These are phyloP conservation scores for Tokudaia tokunoshimensis DNA, from an alignment of 2,797 vertebrate species.

Conservation along the genomic window DNA sequence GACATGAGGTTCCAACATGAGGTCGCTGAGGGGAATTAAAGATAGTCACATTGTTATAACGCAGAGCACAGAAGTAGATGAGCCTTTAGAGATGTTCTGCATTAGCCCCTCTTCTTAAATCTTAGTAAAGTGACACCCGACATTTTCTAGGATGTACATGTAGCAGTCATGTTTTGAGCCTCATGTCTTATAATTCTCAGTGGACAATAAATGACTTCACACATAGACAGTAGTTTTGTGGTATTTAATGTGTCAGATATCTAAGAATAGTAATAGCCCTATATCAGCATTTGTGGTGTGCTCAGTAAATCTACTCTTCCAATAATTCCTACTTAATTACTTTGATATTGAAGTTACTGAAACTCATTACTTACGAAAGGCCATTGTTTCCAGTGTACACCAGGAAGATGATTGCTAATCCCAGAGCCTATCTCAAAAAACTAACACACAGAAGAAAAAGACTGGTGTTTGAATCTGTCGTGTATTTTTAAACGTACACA, in stretches of 20 bases:
- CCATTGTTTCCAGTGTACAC: not conserved
- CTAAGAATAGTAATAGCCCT: conserved; percentile 48
- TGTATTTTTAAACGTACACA: not conserved
- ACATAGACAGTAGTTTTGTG: conserved; percentile 50
- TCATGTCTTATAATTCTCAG: conserved; percentile 45
- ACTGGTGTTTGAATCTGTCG: not conserved
- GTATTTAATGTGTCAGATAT: conserved; percentile 41
- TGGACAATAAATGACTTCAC: conserved; percentile 58
- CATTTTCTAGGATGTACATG: conserved; percentile 17
- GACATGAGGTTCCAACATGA: conserved; percentile 6
- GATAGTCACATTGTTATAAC: conserved; percentile 30
- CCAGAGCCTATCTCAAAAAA: not conserved
- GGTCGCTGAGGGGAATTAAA: not conserved
- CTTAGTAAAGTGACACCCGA: conserved; percentile 24
- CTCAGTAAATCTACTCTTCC: not conserved
- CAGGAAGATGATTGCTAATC: not conserved
- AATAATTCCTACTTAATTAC: conserved; percentile 34
- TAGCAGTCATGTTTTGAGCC: conserved; percentile 2
- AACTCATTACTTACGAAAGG: conserved; percentile 49
- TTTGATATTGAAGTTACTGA: conserved; percentile 36
- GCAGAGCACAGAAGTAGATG: not conserved
- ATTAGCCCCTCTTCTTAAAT: not conserved
- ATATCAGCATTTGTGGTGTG: conserved; percentile 28
- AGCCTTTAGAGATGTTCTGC: not conserved
- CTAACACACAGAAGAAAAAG: not conserved